These are phyloP conservation scores for Metellina segmentata DNA, from an alignment of 2,888 invertebrate genomes.

Conservation along the genomic window DNA sequence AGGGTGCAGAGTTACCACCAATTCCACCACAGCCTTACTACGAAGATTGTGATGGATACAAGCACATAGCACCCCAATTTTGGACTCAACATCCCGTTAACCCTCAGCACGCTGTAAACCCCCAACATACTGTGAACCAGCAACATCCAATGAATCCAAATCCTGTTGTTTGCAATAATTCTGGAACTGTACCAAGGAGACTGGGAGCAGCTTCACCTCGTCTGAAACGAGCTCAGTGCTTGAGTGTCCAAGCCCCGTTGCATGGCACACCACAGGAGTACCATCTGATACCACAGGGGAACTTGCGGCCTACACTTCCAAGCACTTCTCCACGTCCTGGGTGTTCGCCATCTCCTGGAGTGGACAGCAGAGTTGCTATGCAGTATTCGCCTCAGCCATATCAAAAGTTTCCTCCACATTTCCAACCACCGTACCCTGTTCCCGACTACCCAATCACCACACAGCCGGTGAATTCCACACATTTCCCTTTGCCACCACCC, in stretches of 20 bases:
- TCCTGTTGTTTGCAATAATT: slow-evolving; percentile 41
- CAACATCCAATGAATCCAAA: slow-evolving; percentile 7
- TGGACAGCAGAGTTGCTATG: slow-evolving; percentile 42
- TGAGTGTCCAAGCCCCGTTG: slow-evolving; percentile 71
- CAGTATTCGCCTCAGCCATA: slow-evolving; percentile 68
- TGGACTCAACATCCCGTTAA: slow-evolving; percentile 35
- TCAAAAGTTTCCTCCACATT: slow-evolving; percentile 66
- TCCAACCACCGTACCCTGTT: slow-evolving; percentile 40
- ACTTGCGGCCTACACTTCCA: slow-evolving; percentile 32
- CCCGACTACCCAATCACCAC: slow-evolving; percentile 68
- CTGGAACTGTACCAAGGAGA: slow-evolving; percentile 57
- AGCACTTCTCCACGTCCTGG: slow-evolving; percentile 65
- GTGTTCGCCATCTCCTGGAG: slow-evolving; percentile 63
- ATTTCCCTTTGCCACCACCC: slow-evolving; percentile 41
- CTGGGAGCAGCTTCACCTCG: slow-evolving; percentile 60
- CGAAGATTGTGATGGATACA: slow-evolving; percentile 69
- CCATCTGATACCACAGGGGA: slow-evolving; percentile 60
- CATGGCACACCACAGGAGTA: slow-evolving; percentile 73
- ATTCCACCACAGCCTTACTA: slow-evolving; percentile 58
- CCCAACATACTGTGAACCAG: too few species aligned
- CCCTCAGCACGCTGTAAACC: too few species aligned
- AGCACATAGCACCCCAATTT: slow-evolving; percentile 57
- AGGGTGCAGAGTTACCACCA: slow-evolving; percentile 20
- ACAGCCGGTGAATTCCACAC: slow-evolving; percentile 56
- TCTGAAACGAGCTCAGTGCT: slow-evolving; percentile 64